A percentile compares a stretch with the other conserved stretches of the same genome.
These are phyloP conservation scores for Sylvicapra grimmia DNA, from an alignment of 2,113 vertebrate genomes.

Conservation along the genomic window DNA sequence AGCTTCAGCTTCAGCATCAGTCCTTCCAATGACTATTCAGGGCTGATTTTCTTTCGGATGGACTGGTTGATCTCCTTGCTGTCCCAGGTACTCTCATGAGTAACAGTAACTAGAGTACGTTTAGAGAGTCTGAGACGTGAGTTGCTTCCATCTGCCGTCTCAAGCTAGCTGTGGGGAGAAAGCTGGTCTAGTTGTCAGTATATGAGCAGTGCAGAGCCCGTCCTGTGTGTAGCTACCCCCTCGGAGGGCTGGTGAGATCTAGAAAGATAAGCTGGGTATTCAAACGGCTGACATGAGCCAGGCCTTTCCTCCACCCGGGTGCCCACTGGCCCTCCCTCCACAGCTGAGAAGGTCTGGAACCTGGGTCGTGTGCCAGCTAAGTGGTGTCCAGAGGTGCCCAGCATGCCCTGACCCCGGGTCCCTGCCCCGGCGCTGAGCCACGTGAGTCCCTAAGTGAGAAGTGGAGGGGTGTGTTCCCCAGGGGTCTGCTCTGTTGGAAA, in stretches of 20 bases:
- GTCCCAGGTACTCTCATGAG: neutral
- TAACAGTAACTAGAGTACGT: neutral
- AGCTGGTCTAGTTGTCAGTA: neutral
- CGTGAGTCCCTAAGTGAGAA: accelerated
- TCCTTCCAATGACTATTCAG: neutral
- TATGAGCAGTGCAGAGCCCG: accelerated
- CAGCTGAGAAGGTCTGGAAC: neutral
- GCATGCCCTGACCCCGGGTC: accelerated
- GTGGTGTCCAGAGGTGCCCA: accelerated
- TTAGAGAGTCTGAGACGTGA: neutral
- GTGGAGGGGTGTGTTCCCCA: neutral
- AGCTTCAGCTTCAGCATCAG: neutral
- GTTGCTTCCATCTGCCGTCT: neutral
- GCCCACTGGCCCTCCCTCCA: accelerated
- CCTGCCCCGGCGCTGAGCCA: neutral
- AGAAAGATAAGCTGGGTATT: neutral
- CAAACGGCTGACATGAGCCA: neutral
- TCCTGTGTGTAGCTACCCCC: neutral
- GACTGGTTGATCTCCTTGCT: accelerated
- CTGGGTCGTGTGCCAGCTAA: too few species aligned
- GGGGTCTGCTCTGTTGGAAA: neutral
- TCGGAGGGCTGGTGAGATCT: neutral
- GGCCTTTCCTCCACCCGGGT: too few species aligned
- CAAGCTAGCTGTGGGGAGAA: neutral
- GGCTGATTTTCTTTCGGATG: neutral